Evolutionary conservation across 2,888 invertebrate species (phyloP).

Genomic region (Sarcophaga carnaria): DNA sequence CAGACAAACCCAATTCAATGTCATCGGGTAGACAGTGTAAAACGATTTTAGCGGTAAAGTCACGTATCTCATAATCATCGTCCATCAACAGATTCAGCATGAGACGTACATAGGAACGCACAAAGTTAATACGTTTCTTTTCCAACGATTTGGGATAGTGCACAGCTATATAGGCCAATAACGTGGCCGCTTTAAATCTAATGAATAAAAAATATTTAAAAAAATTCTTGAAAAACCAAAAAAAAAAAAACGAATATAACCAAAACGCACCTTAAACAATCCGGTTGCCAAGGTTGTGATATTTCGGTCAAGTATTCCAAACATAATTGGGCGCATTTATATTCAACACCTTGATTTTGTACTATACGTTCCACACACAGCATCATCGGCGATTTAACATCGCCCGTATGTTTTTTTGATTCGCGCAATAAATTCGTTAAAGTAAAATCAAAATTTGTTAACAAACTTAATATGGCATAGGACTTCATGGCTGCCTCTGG

Average conservation of each 20-base stretch:
- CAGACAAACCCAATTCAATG: constrained; percentile 72
- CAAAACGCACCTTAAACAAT: constrained; percentile 74
- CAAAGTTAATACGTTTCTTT: constrained; percentile 71
- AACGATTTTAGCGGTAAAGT: constrained; percentile 74
- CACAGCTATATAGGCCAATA: constrained; percentile 73
- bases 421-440: constrained; percentile 68
- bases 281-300: constrained; percentile 73
- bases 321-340: constrained; percentile 71
- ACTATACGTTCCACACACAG: constrained; percentile 75
- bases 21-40: constrained; percentile 72
- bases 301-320: constrained; percentile 75
- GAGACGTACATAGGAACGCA: constrained; percentile 74
- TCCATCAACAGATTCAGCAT: constrained; percentile 78
- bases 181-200: constrained; percentile 74
- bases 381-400: constrained; percentile 75
- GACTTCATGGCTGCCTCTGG: constrained; percentile 74
- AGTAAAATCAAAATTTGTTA: constrained; percentile 73
- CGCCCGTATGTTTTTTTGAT: constrained; percentile 72
- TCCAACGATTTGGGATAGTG: constrained; percentile 70
- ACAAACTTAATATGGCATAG: constrained; percentile 74
- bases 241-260: not conserved
- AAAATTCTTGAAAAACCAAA: not conserved
- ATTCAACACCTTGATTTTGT: constrained; percentile 66
- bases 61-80: constrained; percentile 77
- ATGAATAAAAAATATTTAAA: not conserved